Conservation (phyloP, 2,797 vertebrate genomes). For the Myotis vivesi region DNA sequence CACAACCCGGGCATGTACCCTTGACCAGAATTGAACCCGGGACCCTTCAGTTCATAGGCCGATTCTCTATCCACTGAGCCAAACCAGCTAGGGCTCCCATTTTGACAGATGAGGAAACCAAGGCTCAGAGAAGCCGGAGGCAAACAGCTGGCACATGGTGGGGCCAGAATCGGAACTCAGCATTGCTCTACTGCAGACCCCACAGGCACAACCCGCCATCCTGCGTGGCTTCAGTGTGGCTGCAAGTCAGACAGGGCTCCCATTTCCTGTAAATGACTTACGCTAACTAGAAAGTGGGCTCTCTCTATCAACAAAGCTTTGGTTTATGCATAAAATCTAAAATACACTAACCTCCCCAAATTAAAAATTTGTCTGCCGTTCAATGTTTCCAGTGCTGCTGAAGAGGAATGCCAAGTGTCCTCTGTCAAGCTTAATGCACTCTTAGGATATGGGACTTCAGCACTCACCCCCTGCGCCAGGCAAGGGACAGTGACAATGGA, state of each 20-base stretch:
- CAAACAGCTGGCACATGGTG: neutral
- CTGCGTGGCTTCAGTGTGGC: rapidly evolving
- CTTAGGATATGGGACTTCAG: neutral
- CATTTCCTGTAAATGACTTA: neutral
- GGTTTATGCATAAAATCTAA: neutral
- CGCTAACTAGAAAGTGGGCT: neutral
- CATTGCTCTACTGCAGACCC: neutral
- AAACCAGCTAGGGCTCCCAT: too few species aligned
- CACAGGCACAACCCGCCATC: rapidly evolving
- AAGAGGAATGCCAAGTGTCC: neutral
- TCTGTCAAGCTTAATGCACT: neutral
- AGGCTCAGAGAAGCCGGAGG: neutral
- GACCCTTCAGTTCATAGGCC: too few species aligned
- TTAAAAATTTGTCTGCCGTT: neutral
- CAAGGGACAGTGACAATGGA: neutral
- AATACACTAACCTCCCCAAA: neutral
- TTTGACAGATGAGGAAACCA: neutral
- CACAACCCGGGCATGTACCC: too few species aligned
- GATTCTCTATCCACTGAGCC: too few species aligned
- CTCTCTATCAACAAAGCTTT: neutral
- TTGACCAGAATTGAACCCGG: too few species aligned
- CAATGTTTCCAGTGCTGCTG: neutral
- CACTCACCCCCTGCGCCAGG: neutral
- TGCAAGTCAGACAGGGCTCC: neutral
- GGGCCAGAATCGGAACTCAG: neutral